A percentile compares a stretch with the other conserved stretches of the same genome.
These are phyloP conservation scores for Phyllotreta cruciferae DNA, from an alignment of 2,888 invertebrate genomes.

Conservation along the genomic window DNA sequence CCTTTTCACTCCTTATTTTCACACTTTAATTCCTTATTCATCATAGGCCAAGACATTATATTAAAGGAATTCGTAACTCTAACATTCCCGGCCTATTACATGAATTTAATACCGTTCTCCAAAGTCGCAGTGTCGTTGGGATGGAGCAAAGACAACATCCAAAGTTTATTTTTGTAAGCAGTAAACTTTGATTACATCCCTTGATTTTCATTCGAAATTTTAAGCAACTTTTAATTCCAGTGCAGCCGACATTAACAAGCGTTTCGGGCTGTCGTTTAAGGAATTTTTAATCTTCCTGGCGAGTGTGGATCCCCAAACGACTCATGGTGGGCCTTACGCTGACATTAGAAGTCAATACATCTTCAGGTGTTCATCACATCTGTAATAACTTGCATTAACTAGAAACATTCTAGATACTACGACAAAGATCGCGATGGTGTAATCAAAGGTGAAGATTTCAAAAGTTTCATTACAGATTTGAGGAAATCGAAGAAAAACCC, in stretches of 20 bases:
- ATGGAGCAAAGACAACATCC: slow-evolving; percentile 61
- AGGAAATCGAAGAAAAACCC: slow-evolving; percentile 64
- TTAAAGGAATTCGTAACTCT: slow-evolving; percentile 65
- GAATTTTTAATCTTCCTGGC: slow-evolving; percentile 70
- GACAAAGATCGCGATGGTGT: slow-evolving; percentile 64
- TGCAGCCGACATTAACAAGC: slow-evolving; percentile 64
- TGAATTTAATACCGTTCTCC: slow-evolving; percentile 65
- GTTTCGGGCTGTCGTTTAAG: slow-evolving; percentile 64
- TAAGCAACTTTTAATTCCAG: slow-evolving; percentile 50
- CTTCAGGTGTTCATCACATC: slow-evolving; percentile 56
- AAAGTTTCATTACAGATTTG: slow-evolving; percentile 65
- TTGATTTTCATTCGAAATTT: slow-evolving; percentile 1
- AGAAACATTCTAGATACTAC: slow-evolving; percentile 63
- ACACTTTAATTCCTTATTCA: too few relatives aligned
- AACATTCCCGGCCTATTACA: slow-evolving; percentile 66
- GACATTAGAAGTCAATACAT: slow-evolving; percentile 75
- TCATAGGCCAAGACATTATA: slow-evolving; percentile 65
- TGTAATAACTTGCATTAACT: slow-evolving; percentile 7
- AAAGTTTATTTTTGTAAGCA: slow-evolving; percentile 62
- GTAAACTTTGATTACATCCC: slow-evolving; percentile 4
- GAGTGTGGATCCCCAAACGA: slow-evolving; percentile 70
- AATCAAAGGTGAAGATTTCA: slow-evolving; percentile 67
- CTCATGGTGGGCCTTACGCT: slow-evolving; percentile 70
- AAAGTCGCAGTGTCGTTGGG: slow-evolving; percentile 66
- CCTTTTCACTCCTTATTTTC: neutral